Evolutionary conservation across 2,113 vertebrate species (phyloP).

Genomic region (Pseudorectes ferrugineus): DNA sequence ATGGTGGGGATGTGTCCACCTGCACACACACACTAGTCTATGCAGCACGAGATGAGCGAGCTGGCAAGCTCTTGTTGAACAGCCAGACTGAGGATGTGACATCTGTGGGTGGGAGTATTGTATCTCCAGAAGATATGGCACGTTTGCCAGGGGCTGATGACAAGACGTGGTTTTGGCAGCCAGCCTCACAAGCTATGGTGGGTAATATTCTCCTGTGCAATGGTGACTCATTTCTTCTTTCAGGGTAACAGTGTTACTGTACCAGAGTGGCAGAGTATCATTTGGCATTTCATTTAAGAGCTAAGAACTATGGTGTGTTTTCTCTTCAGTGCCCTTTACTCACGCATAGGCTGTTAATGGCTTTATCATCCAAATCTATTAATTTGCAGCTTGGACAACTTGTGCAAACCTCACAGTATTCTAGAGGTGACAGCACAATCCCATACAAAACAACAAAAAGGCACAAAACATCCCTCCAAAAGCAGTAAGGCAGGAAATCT

Average conservation of each 20-base stretch:
- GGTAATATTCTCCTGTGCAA: not conserved
- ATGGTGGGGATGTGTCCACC: not conserved
- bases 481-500: not conserved
- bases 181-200: not conserved
- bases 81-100: not conserved
- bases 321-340: not conserved
- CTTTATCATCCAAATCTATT: not conserved
- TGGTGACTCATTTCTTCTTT: not conserved
- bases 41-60: rapidly evolving
- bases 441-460: not conserved
- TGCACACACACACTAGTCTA: not conserved
- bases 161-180: not conserved
- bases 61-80: not conserved
- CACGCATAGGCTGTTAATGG: not conserved
- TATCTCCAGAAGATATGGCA: not conserved
- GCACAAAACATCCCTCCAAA: not conserved
- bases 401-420: not conserved
- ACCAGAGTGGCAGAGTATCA: not conserved
- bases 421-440: not conserved
- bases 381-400: not conserved
- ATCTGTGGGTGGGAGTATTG: not conserved
- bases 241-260: not conserved
- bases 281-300: not conserved
- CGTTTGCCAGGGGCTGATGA: not conserved
- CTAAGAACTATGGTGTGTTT: not conserved